Evolutionary conservation across 2,888 invertebrate genomes (phyloP).

Genomic region (Acutogordius australiensis): DNA sequence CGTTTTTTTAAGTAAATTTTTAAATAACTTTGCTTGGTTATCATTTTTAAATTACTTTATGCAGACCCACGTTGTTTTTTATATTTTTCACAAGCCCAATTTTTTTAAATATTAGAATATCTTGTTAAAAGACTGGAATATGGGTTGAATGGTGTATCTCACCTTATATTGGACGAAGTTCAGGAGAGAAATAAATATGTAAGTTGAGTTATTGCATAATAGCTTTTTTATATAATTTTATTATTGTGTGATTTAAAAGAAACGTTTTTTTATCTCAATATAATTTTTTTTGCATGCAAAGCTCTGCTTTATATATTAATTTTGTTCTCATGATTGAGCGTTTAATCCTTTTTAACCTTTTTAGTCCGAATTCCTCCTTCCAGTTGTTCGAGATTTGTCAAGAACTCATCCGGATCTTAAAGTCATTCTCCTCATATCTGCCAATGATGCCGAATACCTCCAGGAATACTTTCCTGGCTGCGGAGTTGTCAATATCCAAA

Average conservation of each 20-base stretch:
- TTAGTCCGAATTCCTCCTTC: too few relatives aligned
- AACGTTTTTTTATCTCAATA: background rate
- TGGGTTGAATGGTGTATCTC: constrained; percentile 70
- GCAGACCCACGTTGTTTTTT: too few relatives aligned
- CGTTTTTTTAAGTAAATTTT: background rate
- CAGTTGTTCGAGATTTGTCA: too few relatives aligned
- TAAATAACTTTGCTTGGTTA: too few relatives aligned
- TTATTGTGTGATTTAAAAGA: too few relatives aligned
- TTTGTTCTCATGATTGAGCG: too few relatives aligned
- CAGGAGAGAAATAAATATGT: constrained; percentile 49
- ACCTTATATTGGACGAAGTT: constrained; percentile 87
- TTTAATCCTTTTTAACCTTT: too few relatives aligned
- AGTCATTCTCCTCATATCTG: constrained; percentile 93
- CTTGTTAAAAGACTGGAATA: constrained; percentile 42
- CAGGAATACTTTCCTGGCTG: constrained; percentile 63
- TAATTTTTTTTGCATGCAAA: background rate
- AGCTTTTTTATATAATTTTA: background rate
- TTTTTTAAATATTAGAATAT: background rate
- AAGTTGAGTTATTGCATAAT: constrained; percentile 16
- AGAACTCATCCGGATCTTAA: too few relatives aligned
- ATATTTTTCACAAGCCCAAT: background rate
- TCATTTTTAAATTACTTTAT: too few relatives aligned
- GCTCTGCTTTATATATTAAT: background rate
- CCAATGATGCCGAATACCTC: constrained; percentile 72
- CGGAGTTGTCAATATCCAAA: constrained; percentile 61